Conservation (phyloP, 2,888 invertebrate genomes). For the Ophion ellenae region DNA sequence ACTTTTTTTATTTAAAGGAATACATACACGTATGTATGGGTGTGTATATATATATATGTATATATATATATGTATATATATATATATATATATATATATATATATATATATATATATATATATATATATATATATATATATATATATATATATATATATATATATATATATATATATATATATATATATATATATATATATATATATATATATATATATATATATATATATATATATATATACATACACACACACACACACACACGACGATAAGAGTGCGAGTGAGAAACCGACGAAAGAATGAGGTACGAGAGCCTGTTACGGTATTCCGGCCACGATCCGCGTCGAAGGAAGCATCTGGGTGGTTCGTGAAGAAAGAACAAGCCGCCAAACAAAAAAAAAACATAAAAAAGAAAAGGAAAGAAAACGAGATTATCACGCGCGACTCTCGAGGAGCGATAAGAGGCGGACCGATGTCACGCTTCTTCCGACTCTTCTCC, state of each 20-base stretch:
- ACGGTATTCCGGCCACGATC: slow-evolving; percentile 66
- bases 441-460: slow-evolving; percentile 53
- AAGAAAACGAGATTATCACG: slow-evolving; percentile 46
- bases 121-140: no score
- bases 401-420: slow-evolving; percentile 13
- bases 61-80: no score
- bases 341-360: slow-evolving; percentile 67
- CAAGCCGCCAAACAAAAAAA: slow-evolving; percentile 46
- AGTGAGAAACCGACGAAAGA: slow-evolving; percentile 19
- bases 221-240: slow-evolving; percentile 37
- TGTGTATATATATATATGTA: no score
- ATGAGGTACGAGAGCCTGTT: slow-evolving; percentile 27
- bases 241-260: no score
- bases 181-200: no score
- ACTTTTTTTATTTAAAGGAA: no score
- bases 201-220: slow-evolving; percentile 34
- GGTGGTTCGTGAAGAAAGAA: slow-evolving; percentile 63
- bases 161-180: no score
- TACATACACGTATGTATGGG: no score
- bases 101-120: no score
- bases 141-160: no score
- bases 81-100: no score
- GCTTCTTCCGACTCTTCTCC: slow-evolving; percentile 46
- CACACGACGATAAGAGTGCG: slow-evolving; percentile 25
- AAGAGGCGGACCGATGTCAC: slow-evolving; percentile 55